Percentiles rank a stretch among this genome's conserved stretches.
phyloP scores from a whole-genome alignment of 2,888 invertebrate species.

The Schrankia costaestrigalis region DNA sequence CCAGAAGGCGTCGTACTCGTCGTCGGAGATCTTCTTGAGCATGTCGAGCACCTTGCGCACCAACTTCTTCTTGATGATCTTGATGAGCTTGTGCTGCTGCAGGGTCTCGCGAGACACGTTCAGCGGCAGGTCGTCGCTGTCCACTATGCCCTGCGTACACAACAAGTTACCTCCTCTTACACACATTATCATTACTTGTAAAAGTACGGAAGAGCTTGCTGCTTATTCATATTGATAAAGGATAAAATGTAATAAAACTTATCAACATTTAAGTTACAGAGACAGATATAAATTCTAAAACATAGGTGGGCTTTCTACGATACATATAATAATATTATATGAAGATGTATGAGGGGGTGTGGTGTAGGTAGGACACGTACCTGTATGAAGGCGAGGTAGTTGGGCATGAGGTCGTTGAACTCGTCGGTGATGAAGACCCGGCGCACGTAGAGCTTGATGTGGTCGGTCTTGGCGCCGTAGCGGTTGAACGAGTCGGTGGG shows the following conservation, averaged over 20 bases:
- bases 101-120: conserved; percentile 99
- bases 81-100: conserved; percentile 99
- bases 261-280: too few relatives aligned
- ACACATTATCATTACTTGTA: too few relatives aligned
- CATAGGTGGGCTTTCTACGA: too few relatives aligned
- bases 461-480: conserved; percentile 96
- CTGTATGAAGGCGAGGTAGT: conserved; percentile 95
- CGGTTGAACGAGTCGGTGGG: conserved; percentile 97
- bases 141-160: conserved; percentile 92
- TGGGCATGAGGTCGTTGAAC: conserved; percentile 99
- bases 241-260: too few relatives aligned
- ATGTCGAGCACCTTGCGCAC: conserved; percentile 98
- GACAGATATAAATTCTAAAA: too few relatives aligned
- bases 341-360: too few relatives aligned
- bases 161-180: too few relatives aligned
- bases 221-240: too few relatives aligned
- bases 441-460: conserved; percentile 98
- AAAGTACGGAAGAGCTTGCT: too few relatives aligned
- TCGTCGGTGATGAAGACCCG: conserved; percentile 99
- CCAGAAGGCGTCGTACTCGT: conserved; percentile 97
- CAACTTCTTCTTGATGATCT: conserved; percentile 99
- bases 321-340: too few relatives aligned
- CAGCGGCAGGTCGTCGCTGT: conserved; percentile 98
- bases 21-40: conserved; percentile 96
- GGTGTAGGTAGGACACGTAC: conserved; percentile 85